Conservation (phyloP, 2,113 vertebrate genomes). For the Neolamprologus longior region DNA sequence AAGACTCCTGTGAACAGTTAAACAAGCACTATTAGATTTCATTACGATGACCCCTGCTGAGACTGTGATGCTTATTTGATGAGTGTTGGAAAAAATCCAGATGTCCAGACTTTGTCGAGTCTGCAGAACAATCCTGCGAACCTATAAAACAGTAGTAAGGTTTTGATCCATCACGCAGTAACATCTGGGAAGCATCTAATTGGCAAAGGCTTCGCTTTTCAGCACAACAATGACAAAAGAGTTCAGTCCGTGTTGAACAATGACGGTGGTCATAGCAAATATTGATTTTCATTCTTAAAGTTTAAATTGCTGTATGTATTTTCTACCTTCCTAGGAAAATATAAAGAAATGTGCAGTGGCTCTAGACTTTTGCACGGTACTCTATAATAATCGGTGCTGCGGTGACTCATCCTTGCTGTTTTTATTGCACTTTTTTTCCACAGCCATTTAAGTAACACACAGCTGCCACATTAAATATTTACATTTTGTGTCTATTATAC, state of each 20-base stretch:
- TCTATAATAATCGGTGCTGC: background rate
- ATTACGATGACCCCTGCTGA: background rate
- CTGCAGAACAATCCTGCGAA: background rate
- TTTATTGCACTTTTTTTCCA: background rate
- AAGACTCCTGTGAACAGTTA: fast-evolving
- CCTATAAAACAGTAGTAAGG: background rate
- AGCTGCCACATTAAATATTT: background rate
- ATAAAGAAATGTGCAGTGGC: background rate
- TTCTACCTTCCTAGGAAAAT: background rate
- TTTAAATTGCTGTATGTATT: background rate
- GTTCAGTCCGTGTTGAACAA: background rate
- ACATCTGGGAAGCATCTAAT: background rate
- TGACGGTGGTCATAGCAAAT: background rate
- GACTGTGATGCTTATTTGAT: background rate
- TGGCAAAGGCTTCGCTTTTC: background rate
- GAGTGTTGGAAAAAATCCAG: background rate
- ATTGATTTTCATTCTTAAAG: background rate
- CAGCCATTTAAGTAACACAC: background rate
- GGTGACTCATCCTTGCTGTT: background rate
- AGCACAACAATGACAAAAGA: background rate
- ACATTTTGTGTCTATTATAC: background rate
- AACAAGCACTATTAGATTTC: background rate
- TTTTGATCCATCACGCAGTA: background rate
- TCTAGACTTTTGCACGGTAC: background rate
- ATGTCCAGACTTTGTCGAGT: background rate